Evolutionary conservation across 2,113 vertebrate genomes (phyloP), one percentile per base, ranked within the genome.

Genomic region (Junco hyemalis): DNA sequence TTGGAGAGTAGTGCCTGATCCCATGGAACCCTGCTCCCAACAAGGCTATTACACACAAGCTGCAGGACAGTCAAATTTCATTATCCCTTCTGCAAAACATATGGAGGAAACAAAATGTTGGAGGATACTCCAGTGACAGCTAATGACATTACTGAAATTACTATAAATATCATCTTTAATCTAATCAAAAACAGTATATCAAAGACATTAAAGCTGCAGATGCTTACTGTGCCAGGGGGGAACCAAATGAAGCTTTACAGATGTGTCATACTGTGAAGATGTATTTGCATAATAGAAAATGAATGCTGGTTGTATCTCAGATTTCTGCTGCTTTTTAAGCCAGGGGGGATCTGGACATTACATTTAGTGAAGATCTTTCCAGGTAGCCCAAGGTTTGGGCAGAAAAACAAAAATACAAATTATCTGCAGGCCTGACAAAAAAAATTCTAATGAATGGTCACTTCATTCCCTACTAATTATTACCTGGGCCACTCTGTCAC

Each of bases 261-360:
- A 96, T 92, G 92, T 94, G 91, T 97, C 91, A 94, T 94, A 96
- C 92, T 90, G 91, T 96, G 95, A 96, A 96, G 97, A 83, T 96
- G 71, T 84, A 97, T 96, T 98, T 97, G 96, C 96, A 96, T 96
- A 96, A 96, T 96, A 83, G 90, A 96, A 97, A 97, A 95, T 86
- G 95, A 97, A 96, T 96, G 92, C 96, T 96, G 79, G 91, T 88
- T 97, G 72, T 95, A 96, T 94, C 95, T 97, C 53, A 9, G 81
- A 88, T 98, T 97, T 95, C 96, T 86, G 60, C 82, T 83, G 95
- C 89, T 92, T 96, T 47, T 96, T 84, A 94, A 96, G 81, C 74
- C 24, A 12, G 74, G 63, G 66, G 71, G 47, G n/a, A 81, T 92
- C 33, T 93, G 86, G 57, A 72, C 0, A 0, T 31, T 81, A 42